These are phyloP conservation scores for Bambusicola thoracicus DNA, from an alignment of 2,113 vertebrate species.

Conservation along the genomic window DNA sequence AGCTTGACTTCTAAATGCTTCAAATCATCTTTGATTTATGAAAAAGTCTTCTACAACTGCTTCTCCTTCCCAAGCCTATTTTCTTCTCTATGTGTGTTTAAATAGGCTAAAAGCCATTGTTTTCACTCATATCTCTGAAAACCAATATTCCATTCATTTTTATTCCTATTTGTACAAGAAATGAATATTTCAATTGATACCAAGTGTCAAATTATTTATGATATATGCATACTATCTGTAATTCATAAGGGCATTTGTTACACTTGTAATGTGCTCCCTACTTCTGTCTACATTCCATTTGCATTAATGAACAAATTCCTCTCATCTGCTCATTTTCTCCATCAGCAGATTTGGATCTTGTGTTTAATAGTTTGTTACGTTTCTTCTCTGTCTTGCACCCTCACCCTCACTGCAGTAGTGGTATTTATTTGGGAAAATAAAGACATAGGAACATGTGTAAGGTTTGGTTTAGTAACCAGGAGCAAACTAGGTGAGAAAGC, in stretches of 20 bases:
- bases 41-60: background rate
- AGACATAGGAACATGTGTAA: background rate
- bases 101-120: background rate
- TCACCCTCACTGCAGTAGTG: background rate
- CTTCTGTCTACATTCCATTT: background rate
- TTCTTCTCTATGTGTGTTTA: background rate
- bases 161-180: background rate
- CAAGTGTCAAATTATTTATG: background rate
- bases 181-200: background rate
- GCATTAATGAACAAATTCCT: background rate
- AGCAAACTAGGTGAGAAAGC: background rate
- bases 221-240: background rate
- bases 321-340: background rate
- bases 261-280: background rate
- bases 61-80: background rate
- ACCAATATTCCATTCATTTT: background rate
- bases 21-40: background rate
- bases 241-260: background rate
- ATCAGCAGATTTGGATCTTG: background rate
- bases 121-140: background rate
- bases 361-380: background rate
- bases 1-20: background rate
- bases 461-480: conserved; percentile 41
- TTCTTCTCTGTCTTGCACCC: background rate
- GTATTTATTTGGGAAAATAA: background rate